phyloP scores from a whole-genome alignment of 2,113 vertebrate genomes.

The Genyomyrus donnyi region DNA sequence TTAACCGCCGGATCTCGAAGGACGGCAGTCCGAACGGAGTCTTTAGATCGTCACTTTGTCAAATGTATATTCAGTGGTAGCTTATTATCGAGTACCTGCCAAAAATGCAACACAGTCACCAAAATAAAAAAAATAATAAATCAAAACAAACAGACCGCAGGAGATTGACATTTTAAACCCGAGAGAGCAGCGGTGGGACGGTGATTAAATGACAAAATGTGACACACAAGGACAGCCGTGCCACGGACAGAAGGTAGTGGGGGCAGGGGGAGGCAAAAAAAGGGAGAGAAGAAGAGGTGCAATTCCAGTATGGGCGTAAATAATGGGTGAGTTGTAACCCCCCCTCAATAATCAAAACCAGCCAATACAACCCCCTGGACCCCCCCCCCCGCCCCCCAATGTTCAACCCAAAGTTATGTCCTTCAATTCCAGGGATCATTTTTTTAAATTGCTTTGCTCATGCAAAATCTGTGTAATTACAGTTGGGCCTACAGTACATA shows the following conservation, averaged over 20 bases:
- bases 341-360: neutral
- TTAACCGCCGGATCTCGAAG: neutral
- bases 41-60: neutral
- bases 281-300: neutral
- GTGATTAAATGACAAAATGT: neutral
- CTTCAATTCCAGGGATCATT: neutral
- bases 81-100: neutral
- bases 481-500: neutral
- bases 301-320: neutral
- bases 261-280: neutral
- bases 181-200: neutral
- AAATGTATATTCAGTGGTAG: neutral
- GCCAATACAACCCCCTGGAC: neutral
- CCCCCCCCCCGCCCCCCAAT: too few species aligned
- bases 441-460: neutral
- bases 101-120: neutral
- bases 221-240: neutral
- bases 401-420: neutral
- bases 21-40: neutral
- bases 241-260: neutral
- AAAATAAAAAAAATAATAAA: neutral
- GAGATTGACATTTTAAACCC: neutral
- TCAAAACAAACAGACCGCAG: neutral
- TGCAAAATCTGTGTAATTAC: neutral
- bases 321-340: too few species aligned